A percentile compares a stretch with the other conserved stretches of the same genome.
Conservation (phyloP, 2,888 invertebrate genomes). For the Eurytoma adleriae region DNA sequence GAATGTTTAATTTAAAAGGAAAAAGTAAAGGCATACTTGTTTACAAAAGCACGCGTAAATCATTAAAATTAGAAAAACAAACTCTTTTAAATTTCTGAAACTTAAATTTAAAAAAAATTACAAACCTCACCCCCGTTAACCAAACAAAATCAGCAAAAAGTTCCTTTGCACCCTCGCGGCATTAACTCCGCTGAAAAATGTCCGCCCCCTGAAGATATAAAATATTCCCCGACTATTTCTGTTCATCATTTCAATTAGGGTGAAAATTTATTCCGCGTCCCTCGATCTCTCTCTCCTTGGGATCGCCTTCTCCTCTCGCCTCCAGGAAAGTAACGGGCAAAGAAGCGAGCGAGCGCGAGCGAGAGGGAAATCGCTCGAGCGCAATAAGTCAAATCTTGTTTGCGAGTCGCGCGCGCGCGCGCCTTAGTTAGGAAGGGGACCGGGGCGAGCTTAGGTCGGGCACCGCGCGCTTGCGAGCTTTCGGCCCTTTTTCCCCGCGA, state of each 20-base stretch:
- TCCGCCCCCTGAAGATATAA: neutral
- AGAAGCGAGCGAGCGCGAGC: slow-evolving; percentile 9
- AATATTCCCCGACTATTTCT: slow-evolving; percentile 30
- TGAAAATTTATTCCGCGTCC: slow-evolving; percentile 44
- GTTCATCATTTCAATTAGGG: slow-evolving; percentile 46
- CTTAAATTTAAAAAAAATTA: too few relatives aligned
- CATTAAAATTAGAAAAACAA: too few relatives aligned
- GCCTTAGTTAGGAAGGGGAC: slow-evolving; percentile 67
- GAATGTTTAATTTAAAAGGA: too few relatives aligned
- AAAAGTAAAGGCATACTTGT: too few relatives aligned
- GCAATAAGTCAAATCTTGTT: slow-evolving; percentile 75
- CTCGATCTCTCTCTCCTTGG: neutral
- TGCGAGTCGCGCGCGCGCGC: slow-evolving; percentile 65
- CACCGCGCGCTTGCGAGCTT: slow-evolving; percentile 29
- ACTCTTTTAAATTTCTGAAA: too few relatives aligned
- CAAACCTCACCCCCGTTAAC: too few relatives aligned
- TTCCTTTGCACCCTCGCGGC: too few relatives aligned
- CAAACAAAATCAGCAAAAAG: too few relatives aligned
- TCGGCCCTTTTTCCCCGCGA: slow-evolving; percentile 23
- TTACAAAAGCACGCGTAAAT: too few relatives aligned
- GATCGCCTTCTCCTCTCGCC: neutral
- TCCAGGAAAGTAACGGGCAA: neutral
- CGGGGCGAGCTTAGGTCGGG: slow-evolving; percentile 26
- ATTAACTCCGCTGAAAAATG: neutral
- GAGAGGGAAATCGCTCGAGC: slow-evolving; percentile 68